Base-by-base conservation (phyloP, 2,797 vertebrate species). In the Chloroceryle inda region DNA sequence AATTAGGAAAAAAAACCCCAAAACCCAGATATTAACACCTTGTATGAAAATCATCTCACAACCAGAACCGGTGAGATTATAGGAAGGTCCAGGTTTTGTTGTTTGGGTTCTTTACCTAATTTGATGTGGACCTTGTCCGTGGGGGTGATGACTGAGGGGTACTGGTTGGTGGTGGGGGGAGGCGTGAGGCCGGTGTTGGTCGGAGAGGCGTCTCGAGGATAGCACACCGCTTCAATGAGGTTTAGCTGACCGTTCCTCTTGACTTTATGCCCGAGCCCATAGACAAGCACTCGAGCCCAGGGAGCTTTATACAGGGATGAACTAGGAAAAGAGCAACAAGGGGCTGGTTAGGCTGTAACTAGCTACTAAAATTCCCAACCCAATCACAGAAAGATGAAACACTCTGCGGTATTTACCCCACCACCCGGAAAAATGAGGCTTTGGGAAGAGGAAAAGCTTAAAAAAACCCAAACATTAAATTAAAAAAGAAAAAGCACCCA, bases 241-340 rank as follows among this genome's bases (percentile, higher is more conserved):
- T 99, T 99, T 13, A 99, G 96, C 96, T 99, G 99, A 27, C 99
- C 99, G 4, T 99, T 99, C 66, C 99, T 98, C 85, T 99, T 99
- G 37, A 99, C 99, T 96, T 99, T 99, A 97, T 99, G 99, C 31
- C 99, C 99, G 6, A 99, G 98, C n/a, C 99, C 99, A 0, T 99
- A 99, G 63, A 99, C 98, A 78, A 99, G 98, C 88, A 99, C 98
- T 31, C 99, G 98, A 13, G 99, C 99, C 99, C 99, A 99, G 0
- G 99, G 99, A 35, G 99, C 99, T 94, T 99, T 99, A 95, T 99
- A 99, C 53, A 99, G 98, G 35, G 99, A 99, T 4, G 99, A 99
- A 94, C 99, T 99, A 92, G 37, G 74, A 74, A 72, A 76, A 66
- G 47, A 92, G 98, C 99, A 94, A 47, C 71, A 82, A 62, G 82